Base-by-base conservation (phyloP, 2,888 invertebrate species). In the Idaea aversata region DNA sequence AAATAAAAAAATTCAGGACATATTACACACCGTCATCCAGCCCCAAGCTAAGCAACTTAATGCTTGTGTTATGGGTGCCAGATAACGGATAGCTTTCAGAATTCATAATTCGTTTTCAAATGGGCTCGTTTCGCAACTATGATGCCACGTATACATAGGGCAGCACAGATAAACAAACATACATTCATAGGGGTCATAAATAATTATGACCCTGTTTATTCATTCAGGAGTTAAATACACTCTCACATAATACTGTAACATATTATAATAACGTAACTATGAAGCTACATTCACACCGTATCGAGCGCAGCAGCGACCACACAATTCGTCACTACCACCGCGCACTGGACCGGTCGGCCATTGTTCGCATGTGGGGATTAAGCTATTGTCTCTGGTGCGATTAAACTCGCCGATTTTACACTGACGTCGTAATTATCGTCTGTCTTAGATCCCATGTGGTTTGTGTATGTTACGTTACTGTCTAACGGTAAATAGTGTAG, bases 371-470 rank as follows among this genome's bases (percentile, higher is more conserved):
- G 47, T 47, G 47, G 47, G 36, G 47, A 47, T 47, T 47, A 47
- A 47, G 4, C 47, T 13, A 47, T 47, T 47, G 47, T 47, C 47
- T 47, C 47, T 47, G 47, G 47, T 47, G 10, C 47, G 47, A 47
- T 47, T 47, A 47, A 47, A 47, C 47, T 47, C 47, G 47, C 47
- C 47, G 47, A 47, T 47, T 47, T 47, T 47, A 47, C 47, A 47
- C 47, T 47, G 47, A 47, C 47, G 47, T 47, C 7, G 47, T 47
- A 47, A 47, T 47, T 47, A 47, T 47, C 47, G 47, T 47, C 47
- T 47, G 47, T 47, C 47, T 47, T 47, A 47, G 47, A 47, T 47
- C 47, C 47, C 47, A 13, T 47, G 47, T 47, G 47, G 47, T 47
- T 47, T 47, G 47, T 47, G 47, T 47, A 47, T 47, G 47, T 47